Base-by-base conservation (phyloP, 2,113 vertebrate species). In the Dendropsophus ebraccatus region DNA sequence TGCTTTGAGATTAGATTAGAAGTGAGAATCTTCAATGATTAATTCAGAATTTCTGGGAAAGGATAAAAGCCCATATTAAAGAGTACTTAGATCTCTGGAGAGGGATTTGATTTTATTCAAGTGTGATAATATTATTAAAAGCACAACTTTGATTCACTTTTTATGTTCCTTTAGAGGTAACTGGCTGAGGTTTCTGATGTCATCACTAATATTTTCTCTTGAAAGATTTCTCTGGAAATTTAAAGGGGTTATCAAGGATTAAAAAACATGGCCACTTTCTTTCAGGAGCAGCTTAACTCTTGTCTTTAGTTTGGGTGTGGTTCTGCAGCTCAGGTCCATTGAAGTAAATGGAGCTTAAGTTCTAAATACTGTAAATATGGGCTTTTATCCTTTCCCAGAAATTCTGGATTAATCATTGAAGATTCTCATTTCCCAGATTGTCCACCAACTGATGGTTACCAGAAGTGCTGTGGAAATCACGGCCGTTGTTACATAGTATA, bases 131-230 rank as follows among this genome's bases (percentile, higher is more conserved):
- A 70, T 70, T 69, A 37, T 37, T 69, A 70, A 70, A 28, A 30
- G 19, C 32, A 23, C 67, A 17, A 23, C 21, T 32, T 70, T 35
- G 35, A 69, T 69, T 69, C 35, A 69, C 65, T 35, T 70, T 70
- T 70, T 41, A 70, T 70, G 67, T 70, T 19, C 41, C 9, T 70
- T 37, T 70, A 70, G 32, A 17, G 35, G 67, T 70, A 70, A 70
- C 41, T 70, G 35, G 7, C 23, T 70, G 67, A 41, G 67, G 32
- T 70, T 41, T 70, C 67, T 70, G 19, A 70, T 70, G 35, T 70
- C 35, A 23, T 41, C 19, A 19, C 0, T 23, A 69, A 37, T 69
- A 41, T 70, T 41, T 41, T 17, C 67, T 70, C 7, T 41, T 37
- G 23, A 9, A 70, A n/a, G 28, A 2, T 62, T 62, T 28, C 25